Evolutionary conservation across 2,113 vertebrate genomes (phyloP), one percentile per base, ranked within the genome.

Genomic region (Macquaria australasica): DNA sequence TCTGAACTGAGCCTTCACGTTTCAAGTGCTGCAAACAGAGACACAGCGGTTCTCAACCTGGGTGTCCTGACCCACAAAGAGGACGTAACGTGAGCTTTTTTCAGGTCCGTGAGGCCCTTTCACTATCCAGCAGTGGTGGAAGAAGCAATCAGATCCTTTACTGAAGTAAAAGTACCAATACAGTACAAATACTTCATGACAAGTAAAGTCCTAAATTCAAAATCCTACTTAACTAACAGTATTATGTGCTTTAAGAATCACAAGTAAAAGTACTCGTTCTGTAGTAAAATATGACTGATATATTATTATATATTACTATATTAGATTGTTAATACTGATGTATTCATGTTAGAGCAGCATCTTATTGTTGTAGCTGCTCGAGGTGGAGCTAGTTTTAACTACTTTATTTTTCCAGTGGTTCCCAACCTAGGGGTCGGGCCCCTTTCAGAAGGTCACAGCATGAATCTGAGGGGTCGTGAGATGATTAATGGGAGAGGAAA

Each of bases 1-100:
- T 77, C 63, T 58, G 63, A 0, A 25, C 53, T 6, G 79, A 87
- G 67, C 39, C 76, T 82, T 79, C 79, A 81, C 60, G 23, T 43
- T 50, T 86, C 70, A 68, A 45, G 48, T 16, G 56, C 81, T 48
- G 58, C 74, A 16, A 6, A 14, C 14, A 0, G 43, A 18, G 56
- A 67, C 8, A 25, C 43, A 34, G 66, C 18, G 82, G 64, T 68
- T 87, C 85, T 88, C 82, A 66, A 71, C 87, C 77, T 53, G 56
- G 25, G 34, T 3, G 12, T 1, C 41, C 2, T 1, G 58, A 74
- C 70, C 76, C 82, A 9, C 58, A 34, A 3, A 62, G 45, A 66
- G 31, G 28, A 0, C 18, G 0, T 15, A 1, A 48, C 16, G 2
- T 14, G 45, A 31, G 7, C 6, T 58, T 51, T 31, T 41, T 51